phyloP scores from a whole-genome alignment of 2,113 vertebrate genomes.

The Thunnus thynnus region DNA sequence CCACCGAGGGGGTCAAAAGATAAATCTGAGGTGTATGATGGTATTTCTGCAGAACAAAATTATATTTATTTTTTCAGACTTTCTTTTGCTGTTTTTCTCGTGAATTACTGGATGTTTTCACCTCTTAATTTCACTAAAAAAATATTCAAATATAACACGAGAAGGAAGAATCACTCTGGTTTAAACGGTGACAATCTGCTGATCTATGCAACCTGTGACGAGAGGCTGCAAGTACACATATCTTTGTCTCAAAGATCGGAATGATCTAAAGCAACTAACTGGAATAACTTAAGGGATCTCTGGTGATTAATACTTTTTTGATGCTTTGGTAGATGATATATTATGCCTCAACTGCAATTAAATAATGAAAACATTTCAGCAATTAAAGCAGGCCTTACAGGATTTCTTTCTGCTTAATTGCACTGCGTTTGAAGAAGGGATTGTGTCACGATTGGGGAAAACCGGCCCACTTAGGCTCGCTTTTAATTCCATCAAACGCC shows the following conservation, averaged over 20 bases:
- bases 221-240: not conserved
- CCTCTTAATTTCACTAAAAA: no score
- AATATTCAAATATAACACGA: no score
- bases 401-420: not conserved
- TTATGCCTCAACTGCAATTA: not conserved
- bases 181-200: no score
- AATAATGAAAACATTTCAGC: constrained; percentile 6
- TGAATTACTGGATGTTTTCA: no score
- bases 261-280: not conserved
- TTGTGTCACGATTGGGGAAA: constrained; percentile 18
- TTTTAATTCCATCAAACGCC: constrained; percentile 57
- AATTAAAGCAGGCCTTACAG: not conserved
- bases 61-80: no score
- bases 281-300: not conserved
- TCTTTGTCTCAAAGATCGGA: not conserved
- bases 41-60: no score
- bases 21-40: not conserved
- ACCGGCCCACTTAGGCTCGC: not conserved
- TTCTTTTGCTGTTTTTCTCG: no score
- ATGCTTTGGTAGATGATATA: not conserved
- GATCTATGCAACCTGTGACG: not conserved
- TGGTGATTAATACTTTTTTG: no score
- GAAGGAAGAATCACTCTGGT: no score
- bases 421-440: not conserved
- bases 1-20: no score